Base-by-base conservation (phyloP, 2,113 vertebrate species). In the Heterotilapia buettikoferi region DNA sequence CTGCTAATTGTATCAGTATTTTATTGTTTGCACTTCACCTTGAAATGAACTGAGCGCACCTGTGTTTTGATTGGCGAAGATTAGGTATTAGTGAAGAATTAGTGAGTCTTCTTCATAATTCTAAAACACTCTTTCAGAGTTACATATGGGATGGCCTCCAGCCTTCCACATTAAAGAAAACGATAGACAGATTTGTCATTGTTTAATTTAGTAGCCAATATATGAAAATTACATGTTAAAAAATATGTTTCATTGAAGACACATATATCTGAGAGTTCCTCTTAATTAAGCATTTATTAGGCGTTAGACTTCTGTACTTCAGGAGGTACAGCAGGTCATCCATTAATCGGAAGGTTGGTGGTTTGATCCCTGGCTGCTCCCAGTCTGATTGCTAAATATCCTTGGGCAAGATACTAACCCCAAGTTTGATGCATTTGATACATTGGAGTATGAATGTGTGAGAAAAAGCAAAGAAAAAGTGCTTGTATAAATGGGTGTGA, bases 61-160 rank as follows among this genome's bases (percentile, higher is more conserved):
- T 38, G 19, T 1, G 33, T 38, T 38, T 68, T 38, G 33, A 38
- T 13, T 68, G 19, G 0, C 0, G 0, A 68, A 68, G 33, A 38
- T 21, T 8, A 66, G 33, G 61, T 13, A 11, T 47, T 12, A 29
- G 40, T 73, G 40, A 76, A 47, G 14, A 73, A 76, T 45, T 47
- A 47, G 43, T 45, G 40, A 73, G 68, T 45, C 21, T 47, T 73
- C 8, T 47, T 26, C n/a, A 29, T 76, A 76, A 76, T 45, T 76
- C 14, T 47, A 26, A 47, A 76, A 47, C 14, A 18, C 21, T 76
- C 19, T 26, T 66, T 12, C 50, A 45, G 14, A 47, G 24, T 16
- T 73, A 73, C 13, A 68, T 26, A 45, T 47, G 4, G 14, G 14
- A 47, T 47, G 47, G 16, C 21, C 68, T 73, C 38, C 21, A 45